These are phyloP conservation scores for Idris sp. DNA, from an alignment of 1,140 invertebrate species.

Conservation along the genomic window DNA sequence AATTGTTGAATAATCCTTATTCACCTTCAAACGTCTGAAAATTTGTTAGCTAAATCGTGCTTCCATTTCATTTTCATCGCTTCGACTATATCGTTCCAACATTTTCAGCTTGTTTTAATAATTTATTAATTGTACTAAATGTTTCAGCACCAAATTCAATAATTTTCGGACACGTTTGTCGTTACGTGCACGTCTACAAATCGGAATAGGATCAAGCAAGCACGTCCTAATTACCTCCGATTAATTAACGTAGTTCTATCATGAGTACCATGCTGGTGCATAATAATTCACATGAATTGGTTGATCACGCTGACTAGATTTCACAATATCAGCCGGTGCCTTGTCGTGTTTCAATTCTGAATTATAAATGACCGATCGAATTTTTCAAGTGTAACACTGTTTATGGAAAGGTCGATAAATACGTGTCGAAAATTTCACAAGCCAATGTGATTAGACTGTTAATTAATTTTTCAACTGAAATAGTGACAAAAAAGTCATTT, in stretches of 20 bases:
- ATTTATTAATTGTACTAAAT: conserved; percentile 15
- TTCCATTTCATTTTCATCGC: too few relatives aligned
- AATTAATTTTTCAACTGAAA: conserved; percentile 22
- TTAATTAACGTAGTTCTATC: conserved; percentile 65
- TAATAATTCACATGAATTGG: conserved; percentile 66
- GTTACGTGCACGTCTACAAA: conserved; percentile 52
- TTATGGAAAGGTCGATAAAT: conserved; percentile 23
- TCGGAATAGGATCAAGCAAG: conserved; percentile 52
- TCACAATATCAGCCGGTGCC: conserved; percentile 53
- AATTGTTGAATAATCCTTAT: too few relatives aligned
- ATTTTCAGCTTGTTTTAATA: neutral
- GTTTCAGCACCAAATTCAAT: conserved; percentile 27
- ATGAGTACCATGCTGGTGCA: conserved; percentile 54
- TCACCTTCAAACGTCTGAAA: too few relatives aligned
- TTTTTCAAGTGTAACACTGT: conserved; percentile 11
- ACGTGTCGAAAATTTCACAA: conserved; percentile 17
- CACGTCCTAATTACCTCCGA: conserved; percentile 64
- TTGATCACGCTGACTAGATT: conserved; percentile 60
- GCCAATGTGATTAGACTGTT: conserved; percentile 17
- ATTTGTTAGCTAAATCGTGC: too few relatives aligned
- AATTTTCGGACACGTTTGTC: conserved; percentile 46
- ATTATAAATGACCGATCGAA: conserved; percentile 27
- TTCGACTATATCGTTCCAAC: too few relatives aligned
- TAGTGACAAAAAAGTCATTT: neutral
- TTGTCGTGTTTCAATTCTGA: conserved; percentile 38